Conservation (phyloP, 1,140 invertebrate species). For the Phymastichus coffea region DNA sequence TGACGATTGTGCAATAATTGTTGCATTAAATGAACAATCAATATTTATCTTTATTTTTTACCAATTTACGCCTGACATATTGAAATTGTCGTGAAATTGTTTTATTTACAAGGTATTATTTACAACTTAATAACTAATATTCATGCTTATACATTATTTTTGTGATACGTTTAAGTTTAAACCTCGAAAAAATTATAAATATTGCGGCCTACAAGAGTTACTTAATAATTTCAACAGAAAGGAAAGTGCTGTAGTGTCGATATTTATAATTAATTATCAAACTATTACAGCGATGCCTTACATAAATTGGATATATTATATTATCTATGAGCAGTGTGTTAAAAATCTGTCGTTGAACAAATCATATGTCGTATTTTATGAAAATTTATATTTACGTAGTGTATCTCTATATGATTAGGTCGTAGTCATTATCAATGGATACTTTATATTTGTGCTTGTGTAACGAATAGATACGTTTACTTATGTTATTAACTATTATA, state of each 20-base stretch:
- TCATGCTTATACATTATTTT: background rate
- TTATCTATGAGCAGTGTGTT: conserved; percentile 4
- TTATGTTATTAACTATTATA: conserved; percentile 22
- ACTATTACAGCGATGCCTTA: conserved; percentile 2
- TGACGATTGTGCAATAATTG: conserved; percentile 13
- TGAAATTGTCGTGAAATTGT: too few species aligned
- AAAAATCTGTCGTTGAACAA: conserved; percentile 1
- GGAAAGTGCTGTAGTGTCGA: background rate
- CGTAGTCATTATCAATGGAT: background rate
- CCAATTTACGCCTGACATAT: too few species aligned
- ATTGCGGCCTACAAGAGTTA: conserved; percentile 2
- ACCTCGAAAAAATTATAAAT: conserved; percentile 3
- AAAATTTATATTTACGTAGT: conserved; percentile 4
- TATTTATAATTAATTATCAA: conserved; percentile 3
- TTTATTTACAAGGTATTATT: background rate
- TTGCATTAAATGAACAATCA: background rate
- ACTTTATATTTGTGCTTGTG: conserved; percentile 13
- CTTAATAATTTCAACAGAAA: conserved; percentile 8
- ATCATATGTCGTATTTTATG: conserved; percentile 3
- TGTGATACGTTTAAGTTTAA: background rate
- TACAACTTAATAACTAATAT: background rate
- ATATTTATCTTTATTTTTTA: background rate
- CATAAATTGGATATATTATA: conserved; percentile 13
- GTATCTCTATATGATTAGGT: background rate
- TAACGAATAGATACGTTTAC: conserved; percentile 21